Evolutionary conservation across 2,113 vertebrate species (phyloP).

Genomic region (Hirundichthys speculiger): DNA sequence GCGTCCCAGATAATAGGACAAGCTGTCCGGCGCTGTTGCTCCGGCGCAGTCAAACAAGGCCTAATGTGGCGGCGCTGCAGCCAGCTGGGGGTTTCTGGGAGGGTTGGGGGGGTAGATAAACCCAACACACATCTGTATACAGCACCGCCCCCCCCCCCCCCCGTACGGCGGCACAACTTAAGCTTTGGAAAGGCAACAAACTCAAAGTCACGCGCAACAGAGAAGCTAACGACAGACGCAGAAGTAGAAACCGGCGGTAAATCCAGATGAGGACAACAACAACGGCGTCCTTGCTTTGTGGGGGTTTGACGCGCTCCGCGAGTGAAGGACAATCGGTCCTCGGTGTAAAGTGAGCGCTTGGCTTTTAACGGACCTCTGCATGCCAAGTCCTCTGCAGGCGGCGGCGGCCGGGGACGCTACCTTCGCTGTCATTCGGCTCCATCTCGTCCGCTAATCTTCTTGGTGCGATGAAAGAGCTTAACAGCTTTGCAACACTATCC

Average conservation of each 20-base stretch:
- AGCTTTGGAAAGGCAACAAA: slow-evolving; percentile 29
- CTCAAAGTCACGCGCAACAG: slow-evolving; percentile 48
- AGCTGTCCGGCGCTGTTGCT: slow-evolving; percentile 66
- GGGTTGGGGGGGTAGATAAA: slow-evolving; percentile 68
- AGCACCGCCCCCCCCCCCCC: not conserved
- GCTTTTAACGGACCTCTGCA: slow-evolving; percentile 76
- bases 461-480: slow-evolving; percentile 82
- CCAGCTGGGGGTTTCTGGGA: slow-evolving; percentile 54
- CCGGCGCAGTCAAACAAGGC: slow-evolving; percentile 64
- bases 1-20: slow-evolving; percentile 71
- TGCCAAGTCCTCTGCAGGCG: slow-evolving; percentile 77
- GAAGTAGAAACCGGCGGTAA: slow-evolving; percentile 37
- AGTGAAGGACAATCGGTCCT: slow-evolving; percentile 82
- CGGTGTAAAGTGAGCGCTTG: slow-evolving; percentile 79
- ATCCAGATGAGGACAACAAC: slow-evolving; percentile 31
- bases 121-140: slow-evolving; percentile 41
- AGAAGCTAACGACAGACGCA: slow-evolving; percentile 5
- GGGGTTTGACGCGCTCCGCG: slow-evolving; percentile 69
- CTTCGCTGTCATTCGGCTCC: slow-evolving; percentile 81
- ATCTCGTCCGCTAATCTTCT: slow-evolving; percentile 82
- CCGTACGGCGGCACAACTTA: slow-evolving; percentile 7
- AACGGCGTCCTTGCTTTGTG: slow-evolving; percentile 74
- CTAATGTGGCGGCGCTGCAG: slow-evolving; percentile 61
- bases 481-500: slow-evolving; percentile 81
- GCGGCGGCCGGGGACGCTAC: slow-evolving; percentile 73